Evolutionary conservation across 2,888 invertebrate genomes (phyloP).

Genomic region (Leptarthrus brevirostris): DNA sequence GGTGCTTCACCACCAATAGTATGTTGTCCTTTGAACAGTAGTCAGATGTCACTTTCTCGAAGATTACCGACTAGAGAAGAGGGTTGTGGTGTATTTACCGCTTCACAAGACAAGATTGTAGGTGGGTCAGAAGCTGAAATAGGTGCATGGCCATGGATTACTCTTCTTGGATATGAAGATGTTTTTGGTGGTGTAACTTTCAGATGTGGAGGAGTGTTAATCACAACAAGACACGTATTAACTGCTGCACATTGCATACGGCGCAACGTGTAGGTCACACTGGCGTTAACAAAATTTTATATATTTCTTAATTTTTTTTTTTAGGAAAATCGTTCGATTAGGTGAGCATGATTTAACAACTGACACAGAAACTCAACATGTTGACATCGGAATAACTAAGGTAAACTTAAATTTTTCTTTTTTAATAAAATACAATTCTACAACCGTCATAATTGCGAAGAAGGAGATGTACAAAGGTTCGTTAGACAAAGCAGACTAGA

Average conservation of each 20-base stretch:
- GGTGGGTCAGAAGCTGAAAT: slow-evolving; percentile 76
- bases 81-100: slow-evolving; percentile 74
- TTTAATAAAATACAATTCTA: no score
- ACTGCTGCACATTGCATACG: slow-evolving; percentile 70
- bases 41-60: slow-evolving; percentile 56
- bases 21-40: slow-evolving; percentile 60
- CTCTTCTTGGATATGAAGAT: slow-evolving; percentile 72
- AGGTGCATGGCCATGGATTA: slow-evolving; percentile 86
- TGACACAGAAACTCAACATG: slow-evolving; percentile 71
- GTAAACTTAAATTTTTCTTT: no score
- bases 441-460: no score
- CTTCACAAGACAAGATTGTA: slow-evolving; percentile 73
- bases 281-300: no score
- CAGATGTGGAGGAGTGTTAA: slow-evolving; percentile 69
- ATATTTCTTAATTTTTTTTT: slow-evolving; percentile 35
- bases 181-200: slow-evolving; percentile 63
- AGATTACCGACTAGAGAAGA: slow-evolving; percentile 64
- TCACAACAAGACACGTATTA: slow-evolving; percentile 72
- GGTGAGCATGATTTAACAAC: slow-evolving; percentile 81
- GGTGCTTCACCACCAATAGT: slow-evolving; percentile 57
- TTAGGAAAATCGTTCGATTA: slow-evolving; percentile 76
- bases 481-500: no score
- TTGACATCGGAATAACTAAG: slow-evolving; percentile 69
- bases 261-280: slow-evolving; percentile 60
- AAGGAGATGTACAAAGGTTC: no score